Evolutionary conservation across 2,888 invertebrate genomes (phyloP), one percentile per base, ranked within the genome.

Genomic region (Lepidochitona cinerea): DNA sequence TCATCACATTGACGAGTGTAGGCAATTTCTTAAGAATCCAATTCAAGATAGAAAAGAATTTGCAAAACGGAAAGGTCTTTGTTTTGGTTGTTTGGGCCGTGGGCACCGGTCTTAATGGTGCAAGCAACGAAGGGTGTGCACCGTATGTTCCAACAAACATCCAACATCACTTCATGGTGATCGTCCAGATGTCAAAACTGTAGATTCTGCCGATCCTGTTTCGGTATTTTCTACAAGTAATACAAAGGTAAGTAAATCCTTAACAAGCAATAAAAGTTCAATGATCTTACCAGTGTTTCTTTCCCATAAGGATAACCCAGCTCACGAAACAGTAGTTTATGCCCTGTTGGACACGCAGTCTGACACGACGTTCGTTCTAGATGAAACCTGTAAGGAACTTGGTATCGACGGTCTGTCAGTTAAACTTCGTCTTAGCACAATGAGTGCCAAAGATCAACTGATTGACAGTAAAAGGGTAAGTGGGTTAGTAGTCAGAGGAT

Each of bases 301-400:
- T 6, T 76, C 77, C 4, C 69, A 66, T 65, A 29, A 49, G 5
- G 37, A 67, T 12, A 68, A 69, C n/a, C 80, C 78, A 29, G 52
- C 71, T 7, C 32, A 36, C n/a, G 78, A 80, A 71, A 32, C 14
- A 18, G 41, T 78, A 5, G 76, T 79, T 5, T 82, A 81, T 72
- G 81, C 79, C 1, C 41, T 83, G 29, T 37, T 83, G 1, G 83
- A 83, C 70, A 74, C 79, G 14, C 77, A 79, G 41, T 71, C 72
- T 23, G 80, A 83, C 66, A 78, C 79, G 3, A 77, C 75, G 7
- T 81, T 80, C 52, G 33, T 79, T n/a, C 36, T 75, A 2, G 72
- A 77, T 1, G 54, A 73, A 14, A 78, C 77, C 9, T 35, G 53
- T 37, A 35, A 70, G 23, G 37, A 49, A 9, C 53, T 80, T 12